These are phyloP conservation scores for Sinelater perroti DNA, from an alignment of 2,888 invertebrate species.

Conservation along the genomic window DNA sequence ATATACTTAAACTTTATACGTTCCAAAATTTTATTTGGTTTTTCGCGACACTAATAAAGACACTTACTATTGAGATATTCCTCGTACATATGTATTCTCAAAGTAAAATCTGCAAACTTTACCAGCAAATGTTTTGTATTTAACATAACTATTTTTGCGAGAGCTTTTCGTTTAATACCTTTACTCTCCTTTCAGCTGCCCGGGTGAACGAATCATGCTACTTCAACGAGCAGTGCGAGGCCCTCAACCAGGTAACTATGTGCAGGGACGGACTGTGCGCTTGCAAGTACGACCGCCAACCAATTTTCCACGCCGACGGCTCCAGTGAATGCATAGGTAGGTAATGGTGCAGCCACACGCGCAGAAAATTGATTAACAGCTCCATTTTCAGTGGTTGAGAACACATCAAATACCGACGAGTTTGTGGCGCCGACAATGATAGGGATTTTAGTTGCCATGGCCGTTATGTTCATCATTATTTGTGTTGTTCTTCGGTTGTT, in stretches of 20 bases:
- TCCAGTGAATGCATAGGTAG: constrained; percentile 78
- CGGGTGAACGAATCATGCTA: constrained; percentile 83
- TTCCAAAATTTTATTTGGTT: too few relatives aligned
- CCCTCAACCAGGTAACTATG: constrained; percentile 76
- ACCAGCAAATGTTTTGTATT: too few relatives aligned
- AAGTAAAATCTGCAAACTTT: too few relatives aligned
- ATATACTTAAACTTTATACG: too few relatives aligned
- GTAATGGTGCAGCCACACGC: not conserved
- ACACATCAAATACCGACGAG: constrained; percentile 68
- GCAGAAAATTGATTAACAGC: constrained; percentile 19
- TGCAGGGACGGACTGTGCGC: constrained; percentile 81
- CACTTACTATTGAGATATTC: too few relatives aligned
- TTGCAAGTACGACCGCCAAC: constrained; percentile 82
- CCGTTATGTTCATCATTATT: constrained; percentile 92
- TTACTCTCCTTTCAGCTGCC: constrained; percentile 71
- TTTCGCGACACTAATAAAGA: too few relatives aligned
- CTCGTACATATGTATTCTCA: too few relatives aligned
- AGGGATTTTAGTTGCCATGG: constrained; percentile 88
- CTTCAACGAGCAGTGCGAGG: constrained; percentile 87
- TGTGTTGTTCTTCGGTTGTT: constrained; percentile 91
- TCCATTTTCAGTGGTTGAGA: constrained; percentile 64
- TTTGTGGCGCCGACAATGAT: constrained; percentile 92
- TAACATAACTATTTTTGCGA: too few relatives aligned
- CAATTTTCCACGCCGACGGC: constrained; percentile 75
- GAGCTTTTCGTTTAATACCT: constrained; percentile 13